Evolutionary conservation across 2,888 invertebrate species (phyloP), one percentile per base, ranked within the genome.

Genomic region (Noctua janthe): DNA sequence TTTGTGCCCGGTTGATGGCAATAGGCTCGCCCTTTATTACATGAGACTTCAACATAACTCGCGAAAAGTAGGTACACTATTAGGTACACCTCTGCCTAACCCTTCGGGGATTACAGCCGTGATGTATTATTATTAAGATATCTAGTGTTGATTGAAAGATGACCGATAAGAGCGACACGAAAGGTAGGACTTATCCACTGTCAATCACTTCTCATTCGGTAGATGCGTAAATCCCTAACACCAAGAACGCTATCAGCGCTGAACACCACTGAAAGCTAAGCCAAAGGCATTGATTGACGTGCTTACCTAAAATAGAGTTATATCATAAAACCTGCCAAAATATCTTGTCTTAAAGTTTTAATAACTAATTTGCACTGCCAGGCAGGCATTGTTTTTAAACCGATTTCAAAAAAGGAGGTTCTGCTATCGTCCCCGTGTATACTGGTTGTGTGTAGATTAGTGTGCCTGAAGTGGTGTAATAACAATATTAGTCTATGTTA

Each of bases 121-220:
- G n/a, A 35, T 39, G n/a, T 76, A 15, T 1, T 47, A 1, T 47
- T 20, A 76, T 49, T 20, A 47, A n/a, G 5, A 59, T 82, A 80
- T 35, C 3, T 35, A 67, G 17, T 66, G 47, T 66, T 80, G 82
- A 80, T 80, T 66, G 82, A 80, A 80, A 76, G 76, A 80, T 82
- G 76, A 59, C 35, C 15, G 83, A 82, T 83, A 76, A 67, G 35
- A 13, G 54, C 13, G 20, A 51, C 11, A 67, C 51, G 35, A 75
- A 47, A 39, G 20, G 10, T 15, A 17, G 20, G 6, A 59, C 43
- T 76, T 51, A 83, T 56, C 66, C 66, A 49, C n/a, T 49, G 59
- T 59, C 78, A 51, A 69, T 69, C 77, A 77, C 67, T 47, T 47
- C 43, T 76, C 56, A 20, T 39, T 47, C 43, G 51, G n/a, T 20